Conservation (phyloP, 2,888 invertebrate species). For the Allygus modestus region DNA sequence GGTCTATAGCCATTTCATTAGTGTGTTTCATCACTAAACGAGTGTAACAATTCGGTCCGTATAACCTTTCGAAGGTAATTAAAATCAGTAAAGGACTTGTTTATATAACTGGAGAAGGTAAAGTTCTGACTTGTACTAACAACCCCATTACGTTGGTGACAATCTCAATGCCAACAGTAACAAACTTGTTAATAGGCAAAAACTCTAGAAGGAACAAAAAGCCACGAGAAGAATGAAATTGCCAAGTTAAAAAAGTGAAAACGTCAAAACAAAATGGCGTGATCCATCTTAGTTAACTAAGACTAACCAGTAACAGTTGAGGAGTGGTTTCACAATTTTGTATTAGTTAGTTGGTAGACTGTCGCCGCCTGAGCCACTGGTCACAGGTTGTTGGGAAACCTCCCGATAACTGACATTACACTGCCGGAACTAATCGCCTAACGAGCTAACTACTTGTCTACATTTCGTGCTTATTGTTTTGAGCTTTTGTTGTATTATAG, state of each 20-base stretch:
- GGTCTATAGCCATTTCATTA: too few species aligned
- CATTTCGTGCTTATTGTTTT: background rate
- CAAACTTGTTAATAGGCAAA: constrained; percentile 2
- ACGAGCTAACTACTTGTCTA: background rate
- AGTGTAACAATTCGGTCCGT: too few species aligned
- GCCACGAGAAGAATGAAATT: background rate
- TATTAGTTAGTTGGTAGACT: background rate
- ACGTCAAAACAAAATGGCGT: constrained; percentile 38
- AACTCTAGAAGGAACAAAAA: background rate
- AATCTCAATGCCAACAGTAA: background rate
- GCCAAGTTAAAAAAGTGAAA: background rate
- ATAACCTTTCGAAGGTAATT: too few species aligned
- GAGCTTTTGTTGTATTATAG: too few species aligned
- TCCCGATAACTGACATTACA: background rate
- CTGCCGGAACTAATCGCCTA: constrained; percentile 1
- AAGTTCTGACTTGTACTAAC: too few species aligned
- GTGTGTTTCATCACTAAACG: too few species aligned
- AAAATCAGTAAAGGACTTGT: too few species aligned
- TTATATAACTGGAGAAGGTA: too few species aligned
- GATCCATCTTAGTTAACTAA: constrained; percentile 43
- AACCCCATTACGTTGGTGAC: too few species aligned
- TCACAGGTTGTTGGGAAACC: background rate
- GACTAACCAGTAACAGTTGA: background rate
- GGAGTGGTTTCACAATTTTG: constrained; percentile 9
- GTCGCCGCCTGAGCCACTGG: constrained; percentile 12